These are phyloP conservation scores for Cuculus canorus DNA, from an alignment of 2,797 vertebrate genomes.

Conservation along the genomic window DNA sequence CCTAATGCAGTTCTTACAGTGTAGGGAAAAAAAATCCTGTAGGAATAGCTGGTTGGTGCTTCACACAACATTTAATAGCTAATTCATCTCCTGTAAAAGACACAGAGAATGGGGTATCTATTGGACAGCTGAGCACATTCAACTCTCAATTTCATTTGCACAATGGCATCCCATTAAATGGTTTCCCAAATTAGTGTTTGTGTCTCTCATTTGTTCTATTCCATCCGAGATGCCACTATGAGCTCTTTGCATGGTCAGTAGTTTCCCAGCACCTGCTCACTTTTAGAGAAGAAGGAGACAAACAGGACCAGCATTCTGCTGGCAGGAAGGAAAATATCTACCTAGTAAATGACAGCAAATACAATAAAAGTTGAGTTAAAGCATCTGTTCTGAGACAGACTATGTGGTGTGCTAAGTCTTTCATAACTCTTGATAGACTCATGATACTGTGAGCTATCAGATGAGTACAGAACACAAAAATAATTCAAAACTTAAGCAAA, in stretches of 20 bases:
- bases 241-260: not conserved
- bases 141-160: not conserved
- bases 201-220: not conserved
- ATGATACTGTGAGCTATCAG: accelerated
- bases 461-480: not conserved
- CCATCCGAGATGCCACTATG: not conserved
- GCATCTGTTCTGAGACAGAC: not conserved
- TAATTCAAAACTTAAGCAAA: not conserved
- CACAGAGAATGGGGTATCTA: not conserved
- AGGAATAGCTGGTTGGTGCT: not conserved
- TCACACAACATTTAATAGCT: not conserved
- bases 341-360: not conserved
- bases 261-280: not conserved
- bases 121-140: not conserved
- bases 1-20: not conserved
- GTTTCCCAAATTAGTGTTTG: slow-evolving; percentile 6
- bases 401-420: not conserved
- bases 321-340: not conserved
- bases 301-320: not conserved
- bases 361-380: not conserved
- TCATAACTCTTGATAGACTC: not conserved
- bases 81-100: not conserved
- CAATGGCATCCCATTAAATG: not conserved
- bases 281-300: not conserved
- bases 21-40: not conserved